These are phyloP conservation scores for Drosophila triauraria DNA, from an alignment of 1,140 invertebrate species.

Conservation along the genomic window DNA sequence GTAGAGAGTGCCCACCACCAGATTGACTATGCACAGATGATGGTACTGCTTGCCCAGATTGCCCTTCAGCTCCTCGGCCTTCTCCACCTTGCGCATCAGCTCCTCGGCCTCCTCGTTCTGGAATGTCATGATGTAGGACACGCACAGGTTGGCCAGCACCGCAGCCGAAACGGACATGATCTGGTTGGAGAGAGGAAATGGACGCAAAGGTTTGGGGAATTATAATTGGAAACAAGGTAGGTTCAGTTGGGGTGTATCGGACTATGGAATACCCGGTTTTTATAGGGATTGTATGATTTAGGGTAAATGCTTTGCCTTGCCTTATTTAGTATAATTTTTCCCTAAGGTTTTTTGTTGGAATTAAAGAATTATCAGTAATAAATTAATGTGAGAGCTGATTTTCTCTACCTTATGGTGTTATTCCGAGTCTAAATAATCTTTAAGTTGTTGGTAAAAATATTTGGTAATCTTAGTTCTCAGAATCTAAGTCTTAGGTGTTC, in stretches of 20 bases:
- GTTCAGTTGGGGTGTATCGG: neutral
- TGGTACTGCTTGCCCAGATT: constrained; percentile 98
- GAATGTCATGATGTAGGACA: constrained; percentile 99
- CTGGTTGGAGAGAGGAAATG: constrained; percentile 82
- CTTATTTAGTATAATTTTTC: neutral
- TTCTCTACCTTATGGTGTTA: too few relatives aligned
- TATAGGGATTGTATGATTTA: fast-evolving
- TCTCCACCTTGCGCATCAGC: constrained; percentile 98
- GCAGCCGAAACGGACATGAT: constrained; percentile 98
- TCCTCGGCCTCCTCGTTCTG: constrained; percentile 99
- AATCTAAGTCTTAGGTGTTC: neutral
- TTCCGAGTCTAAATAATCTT: fast-evolving
- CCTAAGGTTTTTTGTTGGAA: too few relatives aligned
- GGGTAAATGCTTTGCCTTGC: neutral
- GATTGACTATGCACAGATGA: constrained; percentile 99
- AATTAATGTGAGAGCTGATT: too few relatives aligned
- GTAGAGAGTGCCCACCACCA: constrained; percentile 99
- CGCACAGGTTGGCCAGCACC: constrained; percentile 98
- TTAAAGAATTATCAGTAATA: neutral
- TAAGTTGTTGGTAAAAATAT: too few relatives aligned
- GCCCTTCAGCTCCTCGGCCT: constrained; percentile 97
- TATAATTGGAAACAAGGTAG: neutral
- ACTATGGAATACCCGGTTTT: neutral
- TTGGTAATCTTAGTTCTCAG: neutral
- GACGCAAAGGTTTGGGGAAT: neutral